phyloP scores from a whole-genome alignment of 2,113 vertebrate genomes.

The Sinocyclocheilus maitianheensis region DNA sequence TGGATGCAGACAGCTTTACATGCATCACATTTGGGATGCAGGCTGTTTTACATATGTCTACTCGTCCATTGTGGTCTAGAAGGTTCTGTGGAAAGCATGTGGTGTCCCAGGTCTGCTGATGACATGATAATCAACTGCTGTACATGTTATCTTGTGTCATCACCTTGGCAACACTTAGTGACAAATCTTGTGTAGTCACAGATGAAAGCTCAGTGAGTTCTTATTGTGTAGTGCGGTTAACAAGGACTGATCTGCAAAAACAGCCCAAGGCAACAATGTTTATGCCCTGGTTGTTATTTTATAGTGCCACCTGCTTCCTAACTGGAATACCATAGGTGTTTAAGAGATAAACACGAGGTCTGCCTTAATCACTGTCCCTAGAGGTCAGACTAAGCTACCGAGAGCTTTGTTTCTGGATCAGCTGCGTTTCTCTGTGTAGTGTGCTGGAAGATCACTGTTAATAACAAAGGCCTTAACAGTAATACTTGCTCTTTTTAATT shows the following conservation, averaged over 20 bases:
- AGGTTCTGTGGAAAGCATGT: not conserved
- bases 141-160: not conserved
- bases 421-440: not conserved
- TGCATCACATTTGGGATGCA: not conserved
- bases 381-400: not conserved
- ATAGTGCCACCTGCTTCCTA: conserved; percentile 26
- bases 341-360: not conserved
- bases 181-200: too few relatives aligned
- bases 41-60: not conserved
- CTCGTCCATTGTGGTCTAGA: not conserved
- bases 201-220: not conserved
- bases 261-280: not conserved
- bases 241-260: not conserved
- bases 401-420: not conserved
- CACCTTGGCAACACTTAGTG: not conserved
- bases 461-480: not conserved
- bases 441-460: not conserved
- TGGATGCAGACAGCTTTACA: not conserved
- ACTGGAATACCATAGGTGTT: not conserved
- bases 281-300: not conserved
- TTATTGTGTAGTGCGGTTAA: not conserved
- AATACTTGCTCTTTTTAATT: not conserved
- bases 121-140: conserved; percentile 12
- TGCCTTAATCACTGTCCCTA: not conserved
- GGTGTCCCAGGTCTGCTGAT: conserved; percentile 1